Conservation (phyloP, 2,888 invertebrate genomes). For the Apamea anceps region DNA sequence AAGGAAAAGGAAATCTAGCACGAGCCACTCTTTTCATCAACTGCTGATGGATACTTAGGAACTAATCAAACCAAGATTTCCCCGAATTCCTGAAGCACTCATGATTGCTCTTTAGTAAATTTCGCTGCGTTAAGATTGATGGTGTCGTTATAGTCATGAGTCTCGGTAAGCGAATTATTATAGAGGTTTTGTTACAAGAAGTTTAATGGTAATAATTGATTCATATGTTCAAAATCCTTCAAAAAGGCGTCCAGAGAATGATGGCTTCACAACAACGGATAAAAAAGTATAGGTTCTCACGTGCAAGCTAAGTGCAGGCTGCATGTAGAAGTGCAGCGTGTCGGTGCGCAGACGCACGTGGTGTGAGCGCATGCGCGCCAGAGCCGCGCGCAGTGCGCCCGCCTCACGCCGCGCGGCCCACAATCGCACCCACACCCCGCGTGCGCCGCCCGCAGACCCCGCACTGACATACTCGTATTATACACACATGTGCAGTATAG, state of each 20-base stretch:
- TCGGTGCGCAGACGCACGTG: constrained; percentile 76
- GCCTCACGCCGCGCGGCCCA: constrained; percentile 84
- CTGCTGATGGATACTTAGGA: not conserved
- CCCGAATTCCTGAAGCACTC: not conserved
- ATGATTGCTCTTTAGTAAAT: constrained; percentile 9
- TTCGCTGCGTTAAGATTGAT: constrained; percentile 3
- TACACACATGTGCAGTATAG: constrained; percentile 9
- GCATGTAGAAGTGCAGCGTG: constrained; percentile 92
- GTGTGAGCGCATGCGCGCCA: constrained; percentile 74
- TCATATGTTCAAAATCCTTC: not conserved
- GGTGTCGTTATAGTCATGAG: not conserved
- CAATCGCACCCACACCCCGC: constrained; percentile 81
- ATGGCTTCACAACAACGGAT: not conserved
- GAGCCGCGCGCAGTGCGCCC: constrained; percentile 79
- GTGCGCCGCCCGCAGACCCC: constrained; percentile 76
- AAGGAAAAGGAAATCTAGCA: too few relatives aligned
- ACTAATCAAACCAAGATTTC: constrained; percentile 6
- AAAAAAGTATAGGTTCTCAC: constrained; percentile 83
- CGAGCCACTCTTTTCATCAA: not conserved
- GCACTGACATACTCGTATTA: constrained; percentile 74
- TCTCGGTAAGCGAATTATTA: not conserved
- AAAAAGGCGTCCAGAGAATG: not conserved
- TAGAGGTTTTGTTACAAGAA: not conserved
- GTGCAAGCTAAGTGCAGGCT: constrained; percentile 93
- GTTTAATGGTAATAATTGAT: not conserved